Evolutionary conservation across 2,888 invertebrate species (phyloP), one percentile per base, ranked within the genome.

Genomic region (Cantharis flavilabris): DNA sequence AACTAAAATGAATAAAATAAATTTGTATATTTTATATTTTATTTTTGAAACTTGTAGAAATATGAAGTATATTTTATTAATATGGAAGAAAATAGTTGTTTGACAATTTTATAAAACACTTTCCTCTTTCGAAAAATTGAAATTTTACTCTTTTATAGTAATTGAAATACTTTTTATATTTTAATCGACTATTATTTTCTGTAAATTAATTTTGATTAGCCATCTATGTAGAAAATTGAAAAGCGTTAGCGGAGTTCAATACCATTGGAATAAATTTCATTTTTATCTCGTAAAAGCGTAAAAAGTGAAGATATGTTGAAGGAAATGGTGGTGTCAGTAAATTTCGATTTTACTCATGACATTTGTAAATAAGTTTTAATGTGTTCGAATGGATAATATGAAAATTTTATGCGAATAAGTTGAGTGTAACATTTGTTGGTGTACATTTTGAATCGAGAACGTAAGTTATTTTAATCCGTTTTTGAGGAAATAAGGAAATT

Each of bases 311-410:
- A 26, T 20, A 67, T 70, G 75, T 71, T 70, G 49, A 71, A 74
- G 72, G 75, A 75, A 73, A 72, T 72, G 70, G 75, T 73, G 76
- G 75, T 71, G 69, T 75, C 62, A 65, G 62, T 74, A 69, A 65
- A 65, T 65, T 73, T 28, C 69, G 65, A 67, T 67, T 23, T 20
- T 23, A 23, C 26, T 67, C 65, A 23, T 67, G 65, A 67, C 65
- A 16, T 67, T 67, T 67, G 26, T 20, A 23, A 23, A 26, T 67
- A 67, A 26, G 26, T 67, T 23, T 67, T 67, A 23, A 23, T 23
- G 23, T 67, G 65, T 67, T 23, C 3, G 5, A 67, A 13, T 67
- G 13, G n/a, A 26, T 23, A 26, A 23, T 4, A 11, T 23, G 9
- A n/a, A 49, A 49, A n/a, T 49, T 49, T 49, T 49, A n/a, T 49